phyloP scores from a whole-genome alignment of 2,797 vertebrate genomes.

The Dendrocincla tyrannina region DNA sequence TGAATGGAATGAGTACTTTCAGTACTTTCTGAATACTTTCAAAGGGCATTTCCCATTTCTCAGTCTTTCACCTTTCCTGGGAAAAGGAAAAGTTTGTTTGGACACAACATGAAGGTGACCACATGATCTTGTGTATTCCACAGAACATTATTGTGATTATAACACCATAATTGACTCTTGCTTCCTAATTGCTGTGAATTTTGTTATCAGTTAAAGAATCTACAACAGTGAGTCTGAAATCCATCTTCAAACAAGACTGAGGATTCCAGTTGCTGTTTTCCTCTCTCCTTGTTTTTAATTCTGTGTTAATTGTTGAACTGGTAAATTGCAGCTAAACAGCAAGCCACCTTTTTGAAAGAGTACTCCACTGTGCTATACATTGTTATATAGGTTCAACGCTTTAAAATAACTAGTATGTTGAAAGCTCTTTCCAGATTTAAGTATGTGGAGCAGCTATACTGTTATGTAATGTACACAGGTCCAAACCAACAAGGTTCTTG shows the following conservation, averaged over 20 bases:
- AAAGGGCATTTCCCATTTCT: not conserved
- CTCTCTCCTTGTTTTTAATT: not conserved
- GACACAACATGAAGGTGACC: fast-evolving
- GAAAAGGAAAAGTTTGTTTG: not conserved
- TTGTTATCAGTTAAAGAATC: not conserved
- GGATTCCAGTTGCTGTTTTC: not conserved
- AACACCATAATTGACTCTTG: not conserved
- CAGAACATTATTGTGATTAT: not conserved
- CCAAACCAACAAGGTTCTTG: not conserved
- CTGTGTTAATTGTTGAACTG: not conserved
- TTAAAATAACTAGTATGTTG: not conserved
- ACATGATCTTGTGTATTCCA: not conserved
- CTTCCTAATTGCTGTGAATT: not conserved
- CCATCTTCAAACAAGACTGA: not conserved
- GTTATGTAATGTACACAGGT: not conserved
- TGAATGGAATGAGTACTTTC: not conserved
- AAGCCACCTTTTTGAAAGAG: not conserved
- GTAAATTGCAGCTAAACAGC: not conserved
- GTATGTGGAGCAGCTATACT: not conserved
- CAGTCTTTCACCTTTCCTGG: not conserved
- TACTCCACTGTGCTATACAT: not conserved
- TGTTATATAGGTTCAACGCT: not conserved
- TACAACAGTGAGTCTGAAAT: not conserved
- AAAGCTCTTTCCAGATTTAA: not conserved
- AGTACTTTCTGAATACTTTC: not conserved